Percentiles rank a stretch among this genome's conserved stretches.
phyloP scores from a whole-genome alignment of 2,888 invertebrate genomes.

The Bimastos eiseni region DNA sequence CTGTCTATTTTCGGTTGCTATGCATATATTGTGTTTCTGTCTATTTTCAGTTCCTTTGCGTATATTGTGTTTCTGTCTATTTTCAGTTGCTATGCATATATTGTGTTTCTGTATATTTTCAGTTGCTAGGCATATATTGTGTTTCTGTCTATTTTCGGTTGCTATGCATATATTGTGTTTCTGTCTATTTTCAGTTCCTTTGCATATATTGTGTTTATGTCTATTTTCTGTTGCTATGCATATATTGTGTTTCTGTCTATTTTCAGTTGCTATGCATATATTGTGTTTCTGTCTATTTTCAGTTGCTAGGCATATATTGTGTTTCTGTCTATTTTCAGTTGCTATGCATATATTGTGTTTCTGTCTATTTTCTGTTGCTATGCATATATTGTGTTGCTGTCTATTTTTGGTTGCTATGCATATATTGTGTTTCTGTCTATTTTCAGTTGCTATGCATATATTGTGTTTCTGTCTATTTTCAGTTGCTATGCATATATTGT shows the following conservation, averaged over 20 bases:
- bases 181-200: background rate
- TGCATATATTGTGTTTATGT: background rate
- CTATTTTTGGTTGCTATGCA: background rate
- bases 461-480: background rate
- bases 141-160: background rate
- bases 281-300: background rate
- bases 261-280: no score
- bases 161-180: background rate
- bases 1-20: background rate
- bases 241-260: background rate
- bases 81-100: no score
- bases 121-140: background rate
- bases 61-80: background rate
- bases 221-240: background rate
- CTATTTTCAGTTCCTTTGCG: background rate
- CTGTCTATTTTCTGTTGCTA: background rate
- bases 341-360: no score
- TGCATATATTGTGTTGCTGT: background rate
- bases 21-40: background rate
- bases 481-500: background rate
- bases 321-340: background rate
- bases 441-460: no score
- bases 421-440: background rate
- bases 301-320: background rate
- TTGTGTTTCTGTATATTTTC: background rate